Evolutionary conservation across 2,113 vertebrate species (phyloP).

Genomic region (Astur gentilis): DNA sequence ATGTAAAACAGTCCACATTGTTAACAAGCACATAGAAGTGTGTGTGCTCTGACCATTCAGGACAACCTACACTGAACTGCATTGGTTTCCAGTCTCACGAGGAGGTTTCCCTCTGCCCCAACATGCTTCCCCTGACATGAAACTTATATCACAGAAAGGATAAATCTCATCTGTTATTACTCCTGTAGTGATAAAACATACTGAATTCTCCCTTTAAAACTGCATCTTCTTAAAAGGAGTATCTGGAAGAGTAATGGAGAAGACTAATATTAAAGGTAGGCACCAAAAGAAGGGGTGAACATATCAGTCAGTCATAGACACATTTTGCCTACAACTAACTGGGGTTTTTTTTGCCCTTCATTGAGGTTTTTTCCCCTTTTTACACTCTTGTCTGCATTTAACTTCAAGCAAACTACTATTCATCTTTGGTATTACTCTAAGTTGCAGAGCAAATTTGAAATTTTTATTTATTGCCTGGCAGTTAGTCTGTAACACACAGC

Average conservation of each 20-base stretch:
- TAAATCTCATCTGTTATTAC: neutral
- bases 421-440: slow-evolving; percentile 15
- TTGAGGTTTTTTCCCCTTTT: slow-evolving; percentile 3
- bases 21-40: neutral
- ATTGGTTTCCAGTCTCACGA: neutral
- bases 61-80: neutral
- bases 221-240: neutral
- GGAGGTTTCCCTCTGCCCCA: neutral
- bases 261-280: neutral
- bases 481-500: slow-evolving; percentile 1
- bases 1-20: neutral
- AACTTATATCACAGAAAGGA: neutral
- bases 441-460: slow-evolving; percentile 40
- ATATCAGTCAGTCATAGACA: neutral
- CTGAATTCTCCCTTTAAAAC: neutral
- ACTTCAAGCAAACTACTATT: slow-evolving; percentile 22
- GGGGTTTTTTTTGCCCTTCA: neutral
- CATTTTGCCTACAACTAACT: neutral
- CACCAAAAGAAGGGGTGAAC: neutral
- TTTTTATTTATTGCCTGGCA: slow-evolving; percentile 51
- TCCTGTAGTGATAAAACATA: neutral
- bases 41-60: neutral
- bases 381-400: neutral
- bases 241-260: neutral
- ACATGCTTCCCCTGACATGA: neutral